Conservation (phyloP, 30 jellyfish, hydroid and myxozoan genomes). For the Cassiopea xamachana region DNA sequence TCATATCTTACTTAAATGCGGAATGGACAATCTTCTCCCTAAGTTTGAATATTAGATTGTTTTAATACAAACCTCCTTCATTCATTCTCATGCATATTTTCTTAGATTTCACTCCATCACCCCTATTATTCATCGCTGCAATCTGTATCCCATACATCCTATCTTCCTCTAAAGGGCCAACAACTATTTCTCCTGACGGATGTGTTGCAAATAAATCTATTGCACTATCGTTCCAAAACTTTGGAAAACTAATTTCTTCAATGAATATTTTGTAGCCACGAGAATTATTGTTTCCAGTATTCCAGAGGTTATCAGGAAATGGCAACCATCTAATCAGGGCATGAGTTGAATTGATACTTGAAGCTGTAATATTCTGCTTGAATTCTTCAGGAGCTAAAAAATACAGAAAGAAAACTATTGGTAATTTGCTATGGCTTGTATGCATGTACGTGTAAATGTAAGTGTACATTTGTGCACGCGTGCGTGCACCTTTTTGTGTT, state of each 20-base stretch:
- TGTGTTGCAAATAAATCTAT: not conserved
- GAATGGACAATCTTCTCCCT: too few relatives aligned
- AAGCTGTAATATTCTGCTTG: not conserved
- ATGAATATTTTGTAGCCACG: conserved; percentile 17
- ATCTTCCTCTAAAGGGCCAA: conserved; percentile 28
- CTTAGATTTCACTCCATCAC: not conserved
- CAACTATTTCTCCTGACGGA: not conserved
- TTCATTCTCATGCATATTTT: not conserved
- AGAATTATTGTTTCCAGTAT: not conserved
- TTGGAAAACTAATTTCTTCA: conserved; percentile 18
- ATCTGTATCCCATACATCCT: not conserved
- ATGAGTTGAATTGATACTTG: not conserved
- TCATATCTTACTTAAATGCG: too few relatives aligned
- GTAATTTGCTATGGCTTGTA: not conserved
- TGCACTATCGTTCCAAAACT: not conserved
- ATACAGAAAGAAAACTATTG: not conserved
- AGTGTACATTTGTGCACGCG: too few relatives aligned
- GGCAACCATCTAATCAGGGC: conserved; percentile 17
- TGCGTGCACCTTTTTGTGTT: too few relatives aligned
- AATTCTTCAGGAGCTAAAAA: conserved; percentile 25
- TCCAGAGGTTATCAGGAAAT: conserved; percentile 12
- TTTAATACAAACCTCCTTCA: conserved; percentile 41
- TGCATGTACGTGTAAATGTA: too few relatives aligned
- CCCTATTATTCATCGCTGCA: conserved; percentile 19
- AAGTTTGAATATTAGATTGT: too few relatives aligned